Evolutionary conservation across 1,140 invertebrate genomes (phyloP), one percentile per base, ranked within the genome.

Genomic region (Oryctes rhinoceros): DNA sequence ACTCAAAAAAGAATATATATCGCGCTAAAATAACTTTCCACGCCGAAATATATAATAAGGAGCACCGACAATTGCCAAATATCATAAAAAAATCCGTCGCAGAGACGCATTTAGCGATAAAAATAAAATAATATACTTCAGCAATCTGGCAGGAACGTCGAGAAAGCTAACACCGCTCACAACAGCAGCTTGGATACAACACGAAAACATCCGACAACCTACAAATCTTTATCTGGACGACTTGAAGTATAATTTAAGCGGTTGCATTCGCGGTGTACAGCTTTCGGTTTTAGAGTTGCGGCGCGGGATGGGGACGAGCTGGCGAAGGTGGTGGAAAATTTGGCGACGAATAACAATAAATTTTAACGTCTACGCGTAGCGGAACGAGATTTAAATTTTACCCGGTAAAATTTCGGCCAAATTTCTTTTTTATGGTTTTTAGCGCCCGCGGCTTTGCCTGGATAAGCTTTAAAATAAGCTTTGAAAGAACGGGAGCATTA

Each of bases 331-430:
- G 20, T 35, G 3, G 35, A 30, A 15, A 71, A 24, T 71, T 71
- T 71, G 65, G 65, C 65, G 65, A 71, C 65, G 65, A 71, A 71
- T 71, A 71, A 71, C 24, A 71, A 71, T 71, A 71, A 71, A 71
- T 71, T 71, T 71, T 71, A 71, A 71, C 24, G 20, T 71, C 24
- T 37, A 37, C 65, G 65, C 11, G 20, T 59, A 59, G 15, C 53
- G 53, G 53, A 59, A 59, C 13, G 65, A 71, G 65, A 71, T 71
- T 10, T 71, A 71, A 71, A 71, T 71, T 71, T 71, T 71, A 24
- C 11, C 20, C 24, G 11, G 65, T 37, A 71, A 71, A 71, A 37
- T 71, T 71, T 71, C 35, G 65, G 65, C 20, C 65, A 71, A 71
- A 71, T 71, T 71, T 71, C 65, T 37, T 71, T 71, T 71, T 71